A percentile compares a stretch with the other conserved stretches of the same genome.
Evolutionary conservation across 1,140 invertebrate genomes (phyloP).

Genomic region (Tetramorium parvispinum): DNA sequence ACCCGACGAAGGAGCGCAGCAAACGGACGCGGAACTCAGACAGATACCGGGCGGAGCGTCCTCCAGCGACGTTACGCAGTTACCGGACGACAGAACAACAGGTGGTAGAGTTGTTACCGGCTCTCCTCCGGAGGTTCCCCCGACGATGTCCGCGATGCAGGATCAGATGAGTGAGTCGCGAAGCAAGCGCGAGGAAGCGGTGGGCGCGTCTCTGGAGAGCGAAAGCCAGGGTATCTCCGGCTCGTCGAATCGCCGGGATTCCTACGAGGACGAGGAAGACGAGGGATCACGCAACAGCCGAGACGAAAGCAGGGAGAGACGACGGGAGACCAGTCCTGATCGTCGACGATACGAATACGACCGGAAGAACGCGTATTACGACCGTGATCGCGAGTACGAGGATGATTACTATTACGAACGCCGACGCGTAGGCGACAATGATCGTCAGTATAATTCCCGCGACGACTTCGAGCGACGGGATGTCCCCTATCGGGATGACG

Average conservation of each 20-base stretch:
- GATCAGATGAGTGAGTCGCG: conserved; percentile 77
- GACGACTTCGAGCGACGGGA: conserved; percentile 83
- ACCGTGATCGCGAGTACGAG: conserved; percentile 82
- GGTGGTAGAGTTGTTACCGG: conserved; percentile 82
- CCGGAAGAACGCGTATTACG: conserved; percentile 79
- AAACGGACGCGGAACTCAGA: conserved; percentile 74
- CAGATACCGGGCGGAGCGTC: conserved; percentile 83
- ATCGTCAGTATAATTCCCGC: conserved; percentile 79
- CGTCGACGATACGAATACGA: conserved; percentile 81
- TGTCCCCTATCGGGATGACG: conserved; percentile 79
- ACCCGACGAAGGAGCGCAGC: conserved; percentile 73
- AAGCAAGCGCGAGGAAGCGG: conserved; percentile 83
- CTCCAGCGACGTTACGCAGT: conserved; percentile 75
- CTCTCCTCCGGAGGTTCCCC: conserved; percentile 80
- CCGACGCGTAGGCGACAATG: conserved; percentile 83
- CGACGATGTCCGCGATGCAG: conserved; percentile 71
- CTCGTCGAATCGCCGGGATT: conserved; percentile 79
- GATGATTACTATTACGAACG: conserved; percentile 86
- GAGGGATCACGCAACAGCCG: conserved; percentile 82
- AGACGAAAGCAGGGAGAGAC: conserved; percentile 82
- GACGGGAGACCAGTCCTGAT: conserved; percentile 80
- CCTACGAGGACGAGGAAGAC: conserved; percentile 83
- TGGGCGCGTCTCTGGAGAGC: conserved; percentile 80
- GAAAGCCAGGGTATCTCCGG: conserved; percentile 76
- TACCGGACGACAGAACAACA: conserved; percentile 74